Percentiles rank a stretch among this genome's conserved stretches.
These are phyloP conservation scores for Uropetala carovei DNA, from an alignment of 2,888 invertebrate genomes.

Conservation along the genomic window DNA sequence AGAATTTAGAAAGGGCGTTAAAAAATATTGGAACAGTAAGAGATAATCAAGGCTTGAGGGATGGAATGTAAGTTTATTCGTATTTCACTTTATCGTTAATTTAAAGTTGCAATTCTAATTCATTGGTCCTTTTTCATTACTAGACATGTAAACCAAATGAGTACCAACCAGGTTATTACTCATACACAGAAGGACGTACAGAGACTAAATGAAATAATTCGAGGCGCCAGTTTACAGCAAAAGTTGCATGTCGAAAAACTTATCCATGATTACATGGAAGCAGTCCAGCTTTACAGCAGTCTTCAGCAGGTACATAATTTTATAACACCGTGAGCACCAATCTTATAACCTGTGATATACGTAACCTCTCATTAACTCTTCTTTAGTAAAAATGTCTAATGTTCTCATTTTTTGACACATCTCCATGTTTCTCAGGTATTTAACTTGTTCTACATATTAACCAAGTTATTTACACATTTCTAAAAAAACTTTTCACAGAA, in stretches of 20 bases:
- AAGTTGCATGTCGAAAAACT: conserved; percentile 90
- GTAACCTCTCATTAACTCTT: not conserved
- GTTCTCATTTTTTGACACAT: not conserved
- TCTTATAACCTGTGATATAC: not conserved
- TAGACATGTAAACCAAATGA: conserved; percentile 86
- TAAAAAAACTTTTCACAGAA: conserved; percentile 73
- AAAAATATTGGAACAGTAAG: conserved; percentile 86
- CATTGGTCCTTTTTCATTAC: not conserved
- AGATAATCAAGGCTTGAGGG: conserved; percentile 83
- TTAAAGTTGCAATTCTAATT: conserved; percentile 48
- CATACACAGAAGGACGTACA: conserved; percentile 85
- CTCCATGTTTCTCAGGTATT: not conserved
- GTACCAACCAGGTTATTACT: conserved; percentile 85
- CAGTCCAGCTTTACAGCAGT: conserved; percentile 85
- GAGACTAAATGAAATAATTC: conserved; percentile 83
- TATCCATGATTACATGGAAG: conserved; percentile 88
- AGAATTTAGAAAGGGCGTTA: conserved; percentile 83
- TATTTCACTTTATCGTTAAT: conserved; percentile 42
- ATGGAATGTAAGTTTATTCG: conserved; percentile 79
- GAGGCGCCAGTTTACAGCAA: conserved; percentile 86
- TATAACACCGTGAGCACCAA: not conserved
- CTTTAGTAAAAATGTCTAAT: not conserved
- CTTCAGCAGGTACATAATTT: conserved; percentile 84
- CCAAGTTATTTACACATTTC: not conserved
- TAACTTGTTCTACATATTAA: no score